Evolutionary conservation across 92 coral and sea anemone species (phyloP).

Genomic region (Actinernus sp.): DNA sequence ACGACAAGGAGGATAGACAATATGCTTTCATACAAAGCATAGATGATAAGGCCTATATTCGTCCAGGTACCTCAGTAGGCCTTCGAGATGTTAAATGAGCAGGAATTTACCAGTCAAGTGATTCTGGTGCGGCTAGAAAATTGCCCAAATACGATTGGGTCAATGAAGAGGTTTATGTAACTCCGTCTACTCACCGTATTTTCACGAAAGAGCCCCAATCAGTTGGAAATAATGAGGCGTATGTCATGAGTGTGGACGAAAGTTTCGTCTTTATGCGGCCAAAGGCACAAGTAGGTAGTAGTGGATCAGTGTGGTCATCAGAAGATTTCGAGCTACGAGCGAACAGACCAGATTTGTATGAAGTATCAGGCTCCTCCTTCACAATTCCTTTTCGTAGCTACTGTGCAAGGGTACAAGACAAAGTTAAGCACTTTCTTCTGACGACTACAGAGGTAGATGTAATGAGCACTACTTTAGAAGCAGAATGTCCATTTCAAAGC

Average conservation of each 20-base stretch:
- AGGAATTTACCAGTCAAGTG: constrained; percentile 49
- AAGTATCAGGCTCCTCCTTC: constrained; percentile 21
- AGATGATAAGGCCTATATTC: no score
- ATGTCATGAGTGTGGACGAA: constrained; percentile 41
- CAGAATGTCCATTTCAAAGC: constrained; percentile 17
- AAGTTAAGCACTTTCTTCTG: constrained; percentile 39
- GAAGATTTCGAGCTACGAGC: constrained; percentile 42
- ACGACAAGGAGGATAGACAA: no score
- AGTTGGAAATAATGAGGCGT: constrained; percentile 37
- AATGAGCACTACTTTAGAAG: constrained; percentile 1
- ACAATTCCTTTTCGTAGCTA: constrained; percentile 33
- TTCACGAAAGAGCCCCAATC: constrained; percentile 49
- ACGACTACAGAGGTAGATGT: constrained; percentile 50
- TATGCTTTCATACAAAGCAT: no score
- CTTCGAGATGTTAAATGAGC: constrained; percentile 35
- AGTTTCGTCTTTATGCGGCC: constrained; percentile 67
- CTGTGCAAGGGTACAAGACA: constrained; percentile 43
- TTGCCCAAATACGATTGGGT: constrained; percentile 76
- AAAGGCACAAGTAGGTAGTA: constrained; percentile 53
- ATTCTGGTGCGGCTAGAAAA: constrained; percentile 30
- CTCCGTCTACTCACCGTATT: constrained; percentile 58
- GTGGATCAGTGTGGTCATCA: constrained; percentile 57
- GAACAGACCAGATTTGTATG: constrained; percentile 31
- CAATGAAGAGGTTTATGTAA: constrained; percentile 43
- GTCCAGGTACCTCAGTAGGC: constrained; percentile 61